Evolutionary conservation across 2,888 invertebrate genomes (phyloP).

Genomic region (Alloscopus bannaensis): DNA sequence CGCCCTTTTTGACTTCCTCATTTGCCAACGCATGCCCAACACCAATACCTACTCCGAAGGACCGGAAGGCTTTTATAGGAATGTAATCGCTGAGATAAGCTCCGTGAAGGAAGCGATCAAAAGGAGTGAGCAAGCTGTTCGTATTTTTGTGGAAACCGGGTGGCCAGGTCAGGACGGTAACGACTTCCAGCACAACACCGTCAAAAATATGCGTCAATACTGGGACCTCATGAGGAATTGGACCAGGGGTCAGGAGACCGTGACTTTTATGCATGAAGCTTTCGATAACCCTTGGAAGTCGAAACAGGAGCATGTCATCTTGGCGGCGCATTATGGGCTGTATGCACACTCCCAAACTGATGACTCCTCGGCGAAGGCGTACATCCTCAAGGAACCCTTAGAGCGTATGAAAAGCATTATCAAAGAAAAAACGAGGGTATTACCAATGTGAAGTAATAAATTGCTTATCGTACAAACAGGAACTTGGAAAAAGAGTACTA

Average conservation of each 20-base stretch:
- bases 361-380: slow-evolving; percentile 21
- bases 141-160: slow-evolving; percentile 34
- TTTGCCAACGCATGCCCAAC: slow-evolving; percentile 13
- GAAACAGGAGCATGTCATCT: background rate
- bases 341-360: slow-evolving; percentile 38
- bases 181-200: background rate
- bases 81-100: background rate
- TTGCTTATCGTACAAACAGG: too few relatives aligned
- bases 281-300: slow-evolving; percentile 62
- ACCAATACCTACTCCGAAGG: background rate
- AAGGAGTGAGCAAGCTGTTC: background rate
- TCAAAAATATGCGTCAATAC: slow-evolving; percentile 5
- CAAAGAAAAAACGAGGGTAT: background rate
- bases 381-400: slow-evolving; percentile 52
- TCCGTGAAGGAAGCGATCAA: background rate
- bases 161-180: slow-evolving; percentile 36
- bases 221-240: slow-evolving; percentile 26
- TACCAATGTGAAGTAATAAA: background rate
- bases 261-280: slow-evolving; percentile 47
- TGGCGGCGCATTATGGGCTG: slow-evolving; percentile 45
- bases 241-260: background rate
- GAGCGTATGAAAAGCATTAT: too few relatives aligned
- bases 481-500: background rate
- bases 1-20: slow-evolving; percentile 14
- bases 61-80: background rate